A percentile compares a stretch with the other conserved stretches of the same genome.
Conservation (phyloP, 2,888 invertebrate genomes). For the Danaus chrysippus region DNA sequence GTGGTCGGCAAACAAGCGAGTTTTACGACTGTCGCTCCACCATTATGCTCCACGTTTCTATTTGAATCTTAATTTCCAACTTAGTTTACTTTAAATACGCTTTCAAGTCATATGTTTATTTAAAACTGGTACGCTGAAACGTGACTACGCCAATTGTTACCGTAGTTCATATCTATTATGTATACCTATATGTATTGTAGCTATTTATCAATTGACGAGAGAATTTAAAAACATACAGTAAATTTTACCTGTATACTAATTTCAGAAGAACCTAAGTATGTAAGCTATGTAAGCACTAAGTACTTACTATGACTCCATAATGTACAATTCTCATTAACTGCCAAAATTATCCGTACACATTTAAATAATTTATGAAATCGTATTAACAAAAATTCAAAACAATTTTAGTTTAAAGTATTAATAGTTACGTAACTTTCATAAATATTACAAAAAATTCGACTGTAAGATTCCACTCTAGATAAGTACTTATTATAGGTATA, state of each 20-base stretch:
- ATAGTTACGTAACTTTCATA: neutral
- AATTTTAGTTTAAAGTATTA: neutral
- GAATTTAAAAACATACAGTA: too few relatives aligned
- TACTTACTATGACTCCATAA: too few relatives aligned
- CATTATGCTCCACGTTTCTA: slow-evolving; percentile 65
- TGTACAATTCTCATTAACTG: too few relatives aligned
- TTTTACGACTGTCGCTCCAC: slow-evolving; percentile 65
- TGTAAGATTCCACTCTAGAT: neutral
- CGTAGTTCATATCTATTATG: slow-evolving; percentile 3
- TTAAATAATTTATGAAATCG: neutral
- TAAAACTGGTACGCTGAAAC: slow-evolving; percentile 9
- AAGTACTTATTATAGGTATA: neutral
- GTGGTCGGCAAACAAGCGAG: slow-evolving; percentile 66
- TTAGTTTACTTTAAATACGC: slow-evolving; percentile 58
- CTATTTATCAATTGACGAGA: too few relatives aligned
- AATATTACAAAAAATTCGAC: neutral
- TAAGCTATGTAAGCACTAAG: too few relatives aligned
- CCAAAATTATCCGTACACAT: too few relatives aligned
- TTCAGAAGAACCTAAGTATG: too few relatives aligned
- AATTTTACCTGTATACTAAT: too few relatives aligned
- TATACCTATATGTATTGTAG: neutral
- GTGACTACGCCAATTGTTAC: slow-evolving; percentile 17
- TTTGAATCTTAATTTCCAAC: slow-evolving; percentile 72
- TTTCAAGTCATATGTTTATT: slow-evolving; percentile 37
- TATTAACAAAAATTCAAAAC: neutral